These are phyloP conservation scores for Megalops cyprinoides DNA, from an alignment of 2,797 vertebrate species.

Conservation along the genomic window DNA sequence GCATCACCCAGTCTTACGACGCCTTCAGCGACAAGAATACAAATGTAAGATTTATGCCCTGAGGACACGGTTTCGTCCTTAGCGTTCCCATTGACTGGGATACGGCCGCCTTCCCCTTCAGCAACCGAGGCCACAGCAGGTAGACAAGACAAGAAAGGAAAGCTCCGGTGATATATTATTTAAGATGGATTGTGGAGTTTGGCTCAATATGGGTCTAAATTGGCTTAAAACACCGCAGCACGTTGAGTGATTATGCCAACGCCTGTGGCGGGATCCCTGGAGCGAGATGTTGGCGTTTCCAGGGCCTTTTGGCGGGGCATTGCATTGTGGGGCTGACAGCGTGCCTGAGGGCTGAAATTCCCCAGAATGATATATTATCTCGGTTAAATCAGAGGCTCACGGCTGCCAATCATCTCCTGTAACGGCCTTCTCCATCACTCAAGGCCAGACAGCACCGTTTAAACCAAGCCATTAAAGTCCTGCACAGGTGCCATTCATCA, in stretches of 20 bases:
- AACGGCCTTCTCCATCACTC: not conserved
- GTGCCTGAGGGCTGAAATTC: not conserved
- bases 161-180: not conserved
- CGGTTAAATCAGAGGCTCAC: not conserved
- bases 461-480: not conserved
- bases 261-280: not conserved
- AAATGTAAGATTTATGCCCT: slow-evolving; percentile 1
- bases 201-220: not conserved
- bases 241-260: not conserved
- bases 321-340: slow-evolving; percentile 15
- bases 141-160: not conserved
- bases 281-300: not conserved
- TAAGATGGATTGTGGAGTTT: not conserved
- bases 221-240: not conserved
- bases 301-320: not conserved
- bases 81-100: not conserved
- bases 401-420: not conserved
- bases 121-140: not conserved
- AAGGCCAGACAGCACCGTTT: not conserved
- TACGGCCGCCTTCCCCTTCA: not conserved
- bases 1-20: not conserved
- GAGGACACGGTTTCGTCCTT: slow-evolving; percentile 7
- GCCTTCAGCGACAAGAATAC: not conserved
- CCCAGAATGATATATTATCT: not conserved
- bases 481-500: not conserved